These are phyloP conservation scores for Anthrax anthrax DNA, from an alignment of 2,888 invertebrate species.

Conservation along the genomic window DNA sequence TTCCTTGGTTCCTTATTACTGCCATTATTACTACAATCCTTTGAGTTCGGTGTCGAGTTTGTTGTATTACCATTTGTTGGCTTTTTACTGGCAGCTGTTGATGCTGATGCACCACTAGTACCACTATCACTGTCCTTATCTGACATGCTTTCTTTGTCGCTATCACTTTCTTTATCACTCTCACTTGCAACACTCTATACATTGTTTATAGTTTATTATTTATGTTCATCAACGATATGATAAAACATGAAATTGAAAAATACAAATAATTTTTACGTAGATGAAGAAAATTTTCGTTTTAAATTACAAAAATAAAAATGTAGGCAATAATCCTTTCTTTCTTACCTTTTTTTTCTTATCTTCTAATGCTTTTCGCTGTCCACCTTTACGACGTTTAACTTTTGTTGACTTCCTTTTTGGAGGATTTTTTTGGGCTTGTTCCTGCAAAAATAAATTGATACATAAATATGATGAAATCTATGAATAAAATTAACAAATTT, in stretches of 20 bases:
- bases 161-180: constrained; percentile 55
- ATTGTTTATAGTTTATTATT: too few species aligned
- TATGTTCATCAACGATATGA: too few species aligned
- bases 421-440: constrained; percentile 37
- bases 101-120: constrained; percentile 32
- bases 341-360: constrained; percentile 43
- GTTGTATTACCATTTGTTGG: constrained; percentile 13
- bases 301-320: too few species aligned
- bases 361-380: constrained; percentile 38
- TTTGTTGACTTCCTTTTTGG: constrained; percentile 53
- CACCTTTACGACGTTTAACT: constrained; percentile 49
- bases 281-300: too few species aligned
- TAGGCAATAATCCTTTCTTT: background rate
- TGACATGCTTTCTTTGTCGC: constrained; percentile 48
- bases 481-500: too few species aligned
- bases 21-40: background rate
- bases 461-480: too few species aligned
- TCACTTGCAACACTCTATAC: constrained; percentile 36
- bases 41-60: constrained; percentile 11
- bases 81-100: constrained; percentile 18
- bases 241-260: too few species aligned
- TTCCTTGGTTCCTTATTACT: constrained; percentile 41
- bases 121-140: constrained; percentile 56
- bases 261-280: too few species aligned
- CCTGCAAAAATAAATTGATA: constrained; percentile 5